A percentile compares a stretch with the other conserved stretches of the same genome.
These are phyloP conservation scores for Meloe dianella DNA, from an alignment of 2,888 invertebrate genomes.

Conservation along the genomic window DNA sequence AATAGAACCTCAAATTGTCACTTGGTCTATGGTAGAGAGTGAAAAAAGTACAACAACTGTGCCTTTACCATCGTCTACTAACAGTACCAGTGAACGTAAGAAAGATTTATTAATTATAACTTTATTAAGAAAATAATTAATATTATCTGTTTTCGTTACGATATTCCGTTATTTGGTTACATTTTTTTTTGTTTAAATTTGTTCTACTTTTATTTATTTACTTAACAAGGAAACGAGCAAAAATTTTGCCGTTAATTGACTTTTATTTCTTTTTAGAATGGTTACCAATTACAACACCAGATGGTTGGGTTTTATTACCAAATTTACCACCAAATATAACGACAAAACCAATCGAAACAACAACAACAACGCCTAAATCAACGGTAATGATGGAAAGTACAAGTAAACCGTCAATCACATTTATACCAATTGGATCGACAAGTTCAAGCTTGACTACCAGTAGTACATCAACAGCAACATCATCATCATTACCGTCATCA, in stretches of 20 bases:
- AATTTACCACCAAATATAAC: slow-evolving; percentile 49
- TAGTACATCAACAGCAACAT: slow-evolving; percentile 13
- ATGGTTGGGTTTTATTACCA: slow-evolving; percentile 69
- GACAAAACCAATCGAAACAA: slow-evolving; percentile 39
- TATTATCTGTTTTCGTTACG: slow-evolving; percentile 22
- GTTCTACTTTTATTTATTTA: slow-evolving; percentile 20
- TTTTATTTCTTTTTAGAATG: slow-evolving; percentile 60
- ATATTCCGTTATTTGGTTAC: slow-evolving; percentile 28
- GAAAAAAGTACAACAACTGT: slow-evolving; percentile 44
- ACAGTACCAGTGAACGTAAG: slow-evolving; percentile 44
- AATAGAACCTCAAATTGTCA: slow-evolving; percentile 58
- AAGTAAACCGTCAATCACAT: slow-evolving; percentile 39
- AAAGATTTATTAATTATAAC: slow-evolving; percentile 19
- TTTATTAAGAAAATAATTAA: slow-evolving; percentile 17
- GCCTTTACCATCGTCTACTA: slow-evolving; percentile 39
- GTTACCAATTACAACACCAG: slow-evolving; percentile 70
- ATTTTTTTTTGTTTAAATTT: slow-evolving; percentile 20
- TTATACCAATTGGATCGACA: slow-evolving; percentile 34
- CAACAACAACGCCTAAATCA: slow-evolving; percentile 18
- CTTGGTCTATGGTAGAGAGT: slow-evolving; percentile 61
- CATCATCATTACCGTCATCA: slow-evolving; percentile 16
- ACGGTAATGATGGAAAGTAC: slow-evolving; percentile 28
- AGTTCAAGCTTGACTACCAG: slow-evolving; percentile 27
- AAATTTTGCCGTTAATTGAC: slow-evolving; percentile 8
- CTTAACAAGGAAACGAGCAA: not conserved